These are phyloP conservation scores for Pyrrhura leucotis DNA, from an alignment of 2,797 vertebrate species.

Conservation along the genomic window DNA sequence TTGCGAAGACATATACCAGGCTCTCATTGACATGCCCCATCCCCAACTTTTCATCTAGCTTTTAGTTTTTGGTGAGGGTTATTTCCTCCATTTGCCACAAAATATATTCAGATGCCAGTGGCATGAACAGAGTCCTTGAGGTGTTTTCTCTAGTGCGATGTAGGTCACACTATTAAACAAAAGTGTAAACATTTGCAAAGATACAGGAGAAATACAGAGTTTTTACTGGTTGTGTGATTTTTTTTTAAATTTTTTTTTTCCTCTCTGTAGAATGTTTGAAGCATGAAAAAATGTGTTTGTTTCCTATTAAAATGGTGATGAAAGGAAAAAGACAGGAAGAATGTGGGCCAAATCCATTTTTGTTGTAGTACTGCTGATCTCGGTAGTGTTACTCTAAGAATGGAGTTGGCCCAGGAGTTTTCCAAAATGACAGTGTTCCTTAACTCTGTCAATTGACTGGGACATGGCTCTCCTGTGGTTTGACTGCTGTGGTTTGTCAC, in stretches of 20 bases:
- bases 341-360: background rate
- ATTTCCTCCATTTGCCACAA: background rate
- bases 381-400: background rate
- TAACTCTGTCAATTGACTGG: slow-evolving; percentile 37
- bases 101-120: background rate
- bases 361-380: background rate
- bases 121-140: background rate
- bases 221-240: background rate
- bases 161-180: background rate
- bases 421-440: slow-evolving; percentile 20
- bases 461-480: slow-evolving; percentile 63
- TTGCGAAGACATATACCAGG: background rate
- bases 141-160: background rate
- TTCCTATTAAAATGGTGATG: slow-evolving; percentile 25
- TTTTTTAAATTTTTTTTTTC: background rate
- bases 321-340: background rate
- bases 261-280: background rate
- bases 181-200: background rate
- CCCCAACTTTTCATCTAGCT: background rate
- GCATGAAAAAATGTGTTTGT: background rate
- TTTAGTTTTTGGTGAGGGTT: background rate
- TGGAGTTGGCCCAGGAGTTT: slow-evolving; percentile 20
- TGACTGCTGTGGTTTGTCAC: slow-evolving; percentile 68
- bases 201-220: background rate
- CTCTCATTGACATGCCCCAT: background rate